Conservation (phyloP, 2,888 invertebrate genomes). For the Noctua pronuba region DNA sequence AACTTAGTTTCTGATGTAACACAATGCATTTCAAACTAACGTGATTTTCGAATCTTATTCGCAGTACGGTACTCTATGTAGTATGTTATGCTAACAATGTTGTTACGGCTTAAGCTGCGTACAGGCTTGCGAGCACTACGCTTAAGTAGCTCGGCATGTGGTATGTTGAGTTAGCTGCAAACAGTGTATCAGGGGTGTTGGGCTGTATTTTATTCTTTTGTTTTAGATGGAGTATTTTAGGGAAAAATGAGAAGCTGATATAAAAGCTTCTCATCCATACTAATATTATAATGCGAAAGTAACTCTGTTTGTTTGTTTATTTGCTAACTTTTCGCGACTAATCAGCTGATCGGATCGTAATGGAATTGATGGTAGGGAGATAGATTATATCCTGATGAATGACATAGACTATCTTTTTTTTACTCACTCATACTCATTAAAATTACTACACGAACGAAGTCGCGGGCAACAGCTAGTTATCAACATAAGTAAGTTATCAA, state of each 20-base stretch:
- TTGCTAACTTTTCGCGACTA: no score
- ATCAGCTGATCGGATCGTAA: no score
- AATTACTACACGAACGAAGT: no score
- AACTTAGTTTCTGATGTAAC: neutral
- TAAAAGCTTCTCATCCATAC: no score
- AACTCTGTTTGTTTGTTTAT: no score
- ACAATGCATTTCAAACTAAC: neutral
- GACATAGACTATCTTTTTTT: no score
- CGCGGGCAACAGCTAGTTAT: no score
- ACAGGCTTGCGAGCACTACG: conserved; percentile 30
- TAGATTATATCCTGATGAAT: no score
- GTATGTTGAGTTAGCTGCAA: conserved; percentile 2
- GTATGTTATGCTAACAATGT: conserved; percentile 39
- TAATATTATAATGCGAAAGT: no score
- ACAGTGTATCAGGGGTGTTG: conserved; percentile 5
- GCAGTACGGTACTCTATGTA: conserved; percentile 8
- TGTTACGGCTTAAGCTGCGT: conserved; percentile 45
- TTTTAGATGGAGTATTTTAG: neutral
- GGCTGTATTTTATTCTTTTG: neutral
- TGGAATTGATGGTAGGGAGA: no score
- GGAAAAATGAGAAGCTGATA: neutral
- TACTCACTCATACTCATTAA: no score
- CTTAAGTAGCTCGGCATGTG: conserved; percentile 43
- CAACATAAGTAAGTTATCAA: neutral
- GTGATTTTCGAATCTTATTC: conserved; percentile 27